Percentiles rank a stretch among this genome's conserved stretches.
Evolutionary conservation across 2,113 vertebrate genomes (phyloP).

Genomic region (Zosterops pallidus): DNA sequence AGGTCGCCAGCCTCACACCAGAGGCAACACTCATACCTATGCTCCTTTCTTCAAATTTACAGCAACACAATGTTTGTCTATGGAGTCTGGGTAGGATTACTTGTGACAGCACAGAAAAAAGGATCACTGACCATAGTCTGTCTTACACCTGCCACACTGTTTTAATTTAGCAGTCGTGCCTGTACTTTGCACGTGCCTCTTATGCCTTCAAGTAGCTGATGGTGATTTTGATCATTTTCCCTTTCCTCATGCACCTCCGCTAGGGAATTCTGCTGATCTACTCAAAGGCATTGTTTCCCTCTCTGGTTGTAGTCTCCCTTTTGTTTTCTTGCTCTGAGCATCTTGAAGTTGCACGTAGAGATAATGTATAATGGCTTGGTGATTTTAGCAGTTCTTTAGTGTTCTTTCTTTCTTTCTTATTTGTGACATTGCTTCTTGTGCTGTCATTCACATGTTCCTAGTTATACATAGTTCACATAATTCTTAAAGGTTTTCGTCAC

Average conservation of each 20-base stretch:
- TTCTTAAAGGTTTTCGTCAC: background rate
- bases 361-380: background rate
- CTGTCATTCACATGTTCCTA: background rate
- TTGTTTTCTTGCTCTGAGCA: background rate
- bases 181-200: background rate
- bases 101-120: background rate
- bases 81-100: background rate
- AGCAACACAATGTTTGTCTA: background rate
- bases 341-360: background rate
- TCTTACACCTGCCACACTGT: background rate
- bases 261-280: background rate
- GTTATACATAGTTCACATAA: background rate
- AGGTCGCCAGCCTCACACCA: no score
- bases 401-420: background rate
- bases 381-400: background rate
- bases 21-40: background rate
- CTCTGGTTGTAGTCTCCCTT: background rate
- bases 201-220: background rate
- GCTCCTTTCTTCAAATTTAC: background rate
- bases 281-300: background rate
- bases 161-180: background rate
- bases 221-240: background rate
- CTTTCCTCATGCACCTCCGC: background rate
- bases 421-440: background rate
- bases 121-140: background rate